Evolutionary conservation across 2,888 invertebrate genomes (phyloP).

Genomic region (Biston stratarius): DNA sequence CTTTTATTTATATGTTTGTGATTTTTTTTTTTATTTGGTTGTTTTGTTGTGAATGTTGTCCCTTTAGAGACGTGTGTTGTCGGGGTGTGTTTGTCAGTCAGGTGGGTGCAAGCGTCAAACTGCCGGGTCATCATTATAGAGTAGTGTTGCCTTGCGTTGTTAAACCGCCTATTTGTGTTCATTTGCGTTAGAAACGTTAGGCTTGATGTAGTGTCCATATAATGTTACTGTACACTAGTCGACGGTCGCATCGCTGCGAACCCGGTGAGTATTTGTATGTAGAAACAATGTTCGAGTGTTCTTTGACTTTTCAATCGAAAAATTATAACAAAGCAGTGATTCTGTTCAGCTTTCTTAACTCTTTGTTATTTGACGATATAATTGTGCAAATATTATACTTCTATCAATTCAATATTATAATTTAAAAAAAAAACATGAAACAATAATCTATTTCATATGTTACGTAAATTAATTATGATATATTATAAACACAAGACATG

Average conservation of each 20-base stretch:
- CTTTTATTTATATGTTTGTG: constrained; percentile 52
- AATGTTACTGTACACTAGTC: constrained; percentile 64
- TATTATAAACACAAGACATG: too few relatives aligned
- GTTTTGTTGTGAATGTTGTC: constrained; percentile 76
- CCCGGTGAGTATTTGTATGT: constrained; percentile 74
- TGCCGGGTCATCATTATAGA: constrained; percentile 61
- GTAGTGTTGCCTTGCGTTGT: constrained; percentile 73
- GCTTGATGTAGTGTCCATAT: constrained; percentile 79
- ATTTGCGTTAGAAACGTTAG: constrained; percentile 80
- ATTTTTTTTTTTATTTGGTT: constrained; percentile 55
- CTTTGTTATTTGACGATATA: constrained; percentile 59
- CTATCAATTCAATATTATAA: background rate
- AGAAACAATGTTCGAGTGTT: constrained; percentile 56
- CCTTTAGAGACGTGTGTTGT: constrained; percentile 69
- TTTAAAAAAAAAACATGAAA: too few relatives aligned
- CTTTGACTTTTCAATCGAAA: constrained; percentile 51
- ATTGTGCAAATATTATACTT: constrained; percentile 69
- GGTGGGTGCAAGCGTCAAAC: constrained; percentile 79
- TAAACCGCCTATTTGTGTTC: constrained; percentile 78
- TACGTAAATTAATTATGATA: too few relatives aligned
- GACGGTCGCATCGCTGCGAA: constrained; percentile 53
- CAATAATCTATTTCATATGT: too few relatives aligned
- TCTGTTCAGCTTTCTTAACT: constrained; percentile 75
- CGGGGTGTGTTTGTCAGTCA: constrained; percentile 71
- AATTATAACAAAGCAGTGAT: constrained; percentile 58